phyloP scores from a whole-genome alignment of 92 coral and sea anemone genomes.

The Phenganax stokvisi region DNA sequence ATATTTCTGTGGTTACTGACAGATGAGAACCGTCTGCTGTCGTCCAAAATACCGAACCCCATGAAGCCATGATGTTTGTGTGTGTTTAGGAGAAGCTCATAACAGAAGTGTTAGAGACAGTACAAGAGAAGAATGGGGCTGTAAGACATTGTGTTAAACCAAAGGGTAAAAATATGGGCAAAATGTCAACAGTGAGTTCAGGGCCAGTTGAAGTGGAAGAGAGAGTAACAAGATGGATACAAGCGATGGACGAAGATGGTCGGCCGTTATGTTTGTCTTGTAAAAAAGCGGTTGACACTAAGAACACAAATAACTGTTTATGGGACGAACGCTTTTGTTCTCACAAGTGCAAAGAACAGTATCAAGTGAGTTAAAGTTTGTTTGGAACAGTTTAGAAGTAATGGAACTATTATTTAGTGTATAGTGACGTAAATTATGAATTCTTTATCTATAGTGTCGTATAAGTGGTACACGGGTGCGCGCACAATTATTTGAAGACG shows the following conservation, averaged over 20 bases:
- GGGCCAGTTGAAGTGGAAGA: not conserved
- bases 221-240: slow-evolving; percentile 33
- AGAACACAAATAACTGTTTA: slow-evolving; percentile 38
- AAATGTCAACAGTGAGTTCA: not conserved
- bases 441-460: slow-evolving; percentile 53
- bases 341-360: slow-evolving; percentile 76
- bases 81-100: slow-evolving; percentile 24
- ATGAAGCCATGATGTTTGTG: not conserved
- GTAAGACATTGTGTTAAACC: slow-evolving; percentile 31
- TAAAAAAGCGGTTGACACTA: slow-evolving; percentile 62
- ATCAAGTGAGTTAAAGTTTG: slow-evolving; percentile 55
- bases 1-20: too few relatives aligned
- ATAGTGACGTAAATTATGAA: not conserved
- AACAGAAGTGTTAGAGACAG: slow-evolving; percentile 20
- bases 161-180: not conserved
- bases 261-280: slow-evolving; percentile 79
- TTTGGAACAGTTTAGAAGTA: not conserved
- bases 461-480: slow-evolving; percentile 72
- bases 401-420: not conserved
- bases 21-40: too few relatives aligned
- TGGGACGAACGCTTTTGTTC: slow-evolving; percentile 97
- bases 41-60: not conserved
- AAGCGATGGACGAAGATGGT: slow-evolving; percentile 56
- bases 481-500: slow-evolving; percentile 69
- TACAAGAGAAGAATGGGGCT: slow-evolving; percentile 16